Conservation (phyloP, 2,888 invertebrate genomes). For the Empis stercorea region DNA sequence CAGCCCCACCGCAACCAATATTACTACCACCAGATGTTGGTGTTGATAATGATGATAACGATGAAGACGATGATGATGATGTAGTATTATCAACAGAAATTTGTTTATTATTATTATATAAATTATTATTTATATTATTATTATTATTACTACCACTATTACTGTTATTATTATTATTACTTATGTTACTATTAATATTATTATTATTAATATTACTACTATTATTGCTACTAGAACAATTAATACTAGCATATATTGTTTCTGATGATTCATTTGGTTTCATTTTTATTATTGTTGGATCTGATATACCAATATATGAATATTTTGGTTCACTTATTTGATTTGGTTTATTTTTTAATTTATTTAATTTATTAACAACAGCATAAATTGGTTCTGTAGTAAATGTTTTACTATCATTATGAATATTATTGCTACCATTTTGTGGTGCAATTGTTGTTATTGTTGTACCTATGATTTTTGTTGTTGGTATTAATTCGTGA, state of each 20-base stretch:
- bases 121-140: conserved; percentile 8
- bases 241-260: conserved; percentile 9
- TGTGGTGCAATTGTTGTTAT: conserved; percentile 10
- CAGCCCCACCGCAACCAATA: background rate
- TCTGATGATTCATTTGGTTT: conserved; percentile 13
- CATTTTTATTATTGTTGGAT: conserved; percentile 19
- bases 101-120: no score
- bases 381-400: conserved; percentile 31
- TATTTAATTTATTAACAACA: conserved; percentile 36
- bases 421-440: no score
- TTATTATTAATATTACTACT: conserved; percentile 13
- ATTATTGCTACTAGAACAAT: conserved; percentile 9
- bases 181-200: conserved; percentile 12
- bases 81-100: background rate
- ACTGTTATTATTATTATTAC: conserved; percentile 13
- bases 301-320: conserved; percentile 25
- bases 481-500: conserved; percentile 13
- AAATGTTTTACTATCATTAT: conserved; percentile 1
- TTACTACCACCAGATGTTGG: background rate
- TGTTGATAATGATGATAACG: background rate
- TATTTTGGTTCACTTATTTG: conserved; percentile 17
- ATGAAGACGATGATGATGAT: background rate
- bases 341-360: conserved; percentile 30
- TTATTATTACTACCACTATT: conserved; percentile 7
- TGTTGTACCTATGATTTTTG: conserved; percentile 11